Evolutionary conservation across 2,888 invertebrate species (phyloP).

Genomic region (Scrobipalpa atriplicella): DNA sequence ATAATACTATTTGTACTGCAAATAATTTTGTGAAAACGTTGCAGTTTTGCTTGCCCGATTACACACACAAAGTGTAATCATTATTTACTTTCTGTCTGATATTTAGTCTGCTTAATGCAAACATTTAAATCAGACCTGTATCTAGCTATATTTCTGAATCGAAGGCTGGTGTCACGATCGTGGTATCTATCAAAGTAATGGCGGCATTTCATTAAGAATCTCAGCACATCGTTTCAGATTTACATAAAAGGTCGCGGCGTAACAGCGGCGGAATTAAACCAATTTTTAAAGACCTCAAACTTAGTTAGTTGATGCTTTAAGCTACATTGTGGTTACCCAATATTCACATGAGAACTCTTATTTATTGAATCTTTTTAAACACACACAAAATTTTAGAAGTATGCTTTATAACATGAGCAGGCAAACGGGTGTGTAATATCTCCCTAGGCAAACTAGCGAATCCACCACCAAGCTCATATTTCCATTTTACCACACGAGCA

Average conservation of each 20-base stretch:
- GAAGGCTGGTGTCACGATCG: conserved; percentile 55
- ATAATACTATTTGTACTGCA: neutral
- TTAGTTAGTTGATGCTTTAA: too few relatives aligned
- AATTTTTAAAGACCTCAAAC: conserved; percentile 63
- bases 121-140: conserved; percentile 61
- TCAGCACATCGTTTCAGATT: conserved; percentile 76
- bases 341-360: too few relatives aligned
- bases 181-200: conserved; percentile 74
- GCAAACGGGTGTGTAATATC: too few relatives aligned
- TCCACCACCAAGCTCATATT: neutral
- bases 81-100: conserved; percentile 6
- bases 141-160: conserved; percentile 38
- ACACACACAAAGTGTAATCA: neutral
- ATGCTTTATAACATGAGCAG: neutral
- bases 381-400: too few relatives aligned
- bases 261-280: conserved; percentile 58
- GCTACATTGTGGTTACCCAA: too few relatives aligned
- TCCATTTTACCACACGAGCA: neutral
- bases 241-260: conserved; percentile 73
- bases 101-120: conserved; percentile 16
- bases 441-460: neutral
- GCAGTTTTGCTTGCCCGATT: neutral
- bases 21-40: conserved; percentile 8
- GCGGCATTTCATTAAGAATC: conserved; percentile 76
- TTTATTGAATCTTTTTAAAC: too few relatives aligned